Percentiles rank a stretch among this genome's conserved stretches.
Evolutionary conservation across 2,888 invertebrate species (phyloP).

Genomic region (Drosophila cyrtoloma): DNA sequence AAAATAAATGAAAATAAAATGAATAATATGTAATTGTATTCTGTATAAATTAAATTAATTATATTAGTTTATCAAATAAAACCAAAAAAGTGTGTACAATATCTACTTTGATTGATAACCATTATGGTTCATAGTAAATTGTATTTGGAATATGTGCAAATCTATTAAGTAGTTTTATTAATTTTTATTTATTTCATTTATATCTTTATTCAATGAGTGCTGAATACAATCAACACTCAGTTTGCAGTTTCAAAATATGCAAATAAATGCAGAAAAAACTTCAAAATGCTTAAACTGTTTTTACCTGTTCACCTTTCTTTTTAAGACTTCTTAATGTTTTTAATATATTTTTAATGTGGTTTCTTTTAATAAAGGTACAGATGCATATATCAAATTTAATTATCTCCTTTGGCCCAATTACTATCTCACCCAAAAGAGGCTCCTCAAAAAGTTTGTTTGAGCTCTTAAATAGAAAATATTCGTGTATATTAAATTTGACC

Average conservation of each 20-base stretch:
- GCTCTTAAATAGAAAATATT: too few relatives aligned
- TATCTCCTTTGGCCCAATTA: not conserved
- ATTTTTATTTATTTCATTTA: not conserved
- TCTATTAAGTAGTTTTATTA: not conserved
- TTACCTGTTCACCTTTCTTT: not conserved
- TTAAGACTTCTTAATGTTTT: not conserved
- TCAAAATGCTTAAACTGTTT: not conserved
- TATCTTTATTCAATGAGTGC: not conserved
- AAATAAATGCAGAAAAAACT: not conserved
- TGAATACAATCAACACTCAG: not conserved
- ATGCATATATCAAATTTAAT: not conserved
- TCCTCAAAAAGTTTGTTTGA: not conserved
- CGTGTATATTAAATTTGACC: slow-evolving; percentile 27
- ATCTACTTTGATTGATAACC: not conserved
- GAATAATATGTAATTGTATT: not conserved
- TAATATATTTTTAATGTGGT: not conserved
- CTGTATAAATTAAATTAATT: not conserved
- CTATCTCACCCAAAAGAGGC: not conserved
- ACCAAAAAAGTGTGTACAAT: not conserved
- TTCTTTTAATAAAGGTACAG: not conserved
- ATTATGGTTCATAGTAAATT: not conserved
- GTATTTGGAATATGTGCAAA: not conserved
- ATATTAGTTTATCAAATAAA: not conserved
- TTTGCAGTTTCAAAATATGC: not conserved
- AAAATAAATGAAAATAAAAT: not conserved